Base-by-base conservation (phyloP, 2,797 vertebrate genomes). In the Epinephelus awoara region DNA sequence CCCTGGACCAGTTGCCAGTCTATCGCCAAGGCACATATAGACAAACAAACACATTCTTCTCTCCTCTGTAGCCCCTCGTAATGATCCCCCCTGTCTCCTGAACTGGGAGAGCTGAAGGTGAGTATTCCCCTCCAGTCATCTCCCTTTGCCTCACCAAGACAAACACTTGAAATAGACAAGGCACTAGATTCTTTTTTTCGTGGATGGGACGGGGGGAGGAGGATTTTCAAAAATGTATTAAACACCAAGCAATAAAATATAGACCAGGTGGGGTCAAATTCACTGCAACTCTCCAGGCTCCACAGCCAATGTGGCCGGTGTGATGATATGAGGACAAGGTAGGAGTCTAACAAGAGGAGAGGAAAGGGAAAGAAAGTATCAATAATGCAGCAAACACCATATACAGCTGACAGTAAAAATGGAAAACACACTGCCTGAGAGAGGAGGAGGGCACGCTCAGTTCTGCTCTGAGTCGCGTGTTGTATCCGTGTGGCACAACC, bases 181-280 rank as follows among this genome's bases (percentile, higher is more conserved):
- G 72, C 63, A 80, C 73, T 44, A 52, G 55, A 59, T 84, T 61
- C 18, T 65, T 78, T 61, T 65, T 52, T 70, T 21, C 69, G 23
- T 14, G 56, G 21, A 70, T 42, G 38, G 64, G 61, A 73, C 70
- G 73, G 78, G 80, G 68, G 47, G 47, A 42, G 34, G 77, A 57
- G 83, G 78, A 75, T 85, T 90, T 91, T 92, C 82, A 89, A 95
- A 92, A 90, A 93, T 91, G 81, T 87, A 94, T 94, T 93, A 93
- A 94, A 93, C 88, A 91, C 90, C 79, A 91, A 89, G 88, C 85
- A 91, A 94, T 95, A 86, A 95, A 94, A 94, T 87, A 93, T 93
- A 91, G 87, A 94, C 87, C 87, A 89, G 90, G 83, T 79, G 90
- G 89, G 92, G 92, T 92, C 88, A 91, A 86, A 91, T 88, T 88